Conservation (phyloP, 2,888 invertebrate genomes). For the Callosobruchus maculatus region DNA sequence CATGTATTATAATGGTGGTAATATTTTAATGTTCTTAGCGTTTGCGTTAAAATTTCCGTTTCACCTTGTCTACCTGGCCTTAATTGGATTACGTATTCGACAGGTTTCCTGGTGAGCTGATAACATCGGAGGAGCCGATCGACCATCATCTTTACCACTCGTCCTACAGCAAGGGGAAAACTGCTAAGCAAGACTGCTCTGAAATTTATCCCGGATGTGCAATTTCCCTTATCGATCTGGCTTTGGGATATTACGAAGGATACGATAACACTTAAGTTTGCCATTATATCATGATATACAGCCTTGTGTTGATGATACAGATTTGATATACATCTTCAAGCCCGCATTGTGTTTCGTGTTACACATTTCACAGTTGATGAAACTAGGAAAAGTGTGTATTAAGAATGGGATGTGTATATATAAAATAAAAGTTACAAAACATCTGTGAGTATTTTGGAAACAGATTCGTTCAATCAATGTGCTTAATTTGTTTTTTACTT, state of each 20-base stretch:
- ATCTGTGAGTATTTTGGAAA: too few relatives aligned
- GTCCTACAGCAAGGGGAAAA: slow-evolving; percentile 56
- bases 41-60: neutral
- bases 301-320: neutral
- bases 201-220: slow-evolving; percentile 57
- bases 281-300: neutral
- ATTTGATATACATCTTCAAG: neutral
- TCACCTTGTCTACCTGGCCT: neutral
- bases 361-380: too few relatives aligned
- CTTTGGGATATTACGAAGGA: slow-evolving; percentile 52
- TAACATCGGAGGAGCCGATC: slow-evolving; percentile 52
- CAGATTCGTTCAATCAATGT: too few relatives aligned
- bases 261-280: neutral
- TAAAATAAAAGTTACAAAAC: too few relatives aligned
- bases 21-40: too few relatives aligned
- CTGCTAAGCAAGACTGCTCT: slow-evolving; percentile 51
- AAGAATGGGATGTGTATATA: too few relatives aligned
- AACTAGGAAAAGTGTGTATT: too few relatives aligned
- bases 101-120: neutral
- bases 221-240: slow-evolving; percentile 68
- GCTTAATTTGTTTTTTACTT: too few relatives aligned
- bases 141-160: slow-evolving; percentile 64
- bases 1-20: too few relatives aligned
- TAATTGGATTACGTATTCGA: neutral
- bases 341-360: too few relatives aligned